phyloP scores from a whole-genome alignment of 2,888 invertebrate genomes.

The Himalopsyche tibetana region DNA sequence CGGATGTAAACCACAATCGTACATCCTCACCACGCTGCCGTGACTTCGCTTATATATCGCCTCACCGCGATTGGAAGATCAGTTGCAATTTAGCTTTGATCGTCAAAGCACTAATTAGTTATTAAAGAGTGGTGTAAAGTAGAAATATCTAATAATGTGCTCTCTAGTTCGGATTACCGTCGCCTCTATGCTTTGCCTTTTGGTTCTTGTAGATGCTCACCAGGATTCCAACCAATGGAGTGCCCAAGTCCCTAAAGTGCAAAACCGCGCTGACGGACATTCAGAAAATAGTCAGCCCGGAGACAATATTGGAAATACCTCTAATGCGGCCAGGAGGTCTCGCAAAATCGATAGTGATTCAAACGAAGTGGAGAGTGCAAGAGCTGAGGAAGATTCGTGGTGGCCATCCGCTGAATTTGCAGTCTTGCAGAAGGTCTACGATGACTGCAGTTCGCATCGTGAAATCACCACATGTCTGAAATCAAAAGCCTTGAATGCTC shows the following conservation, averaged over 20 bases:
- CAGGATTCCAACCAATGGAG: constrained; percentile 48
- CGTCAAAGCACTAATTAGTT: constrained; percentile 69
- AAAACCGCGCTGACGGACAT: constrained; percentile 12
- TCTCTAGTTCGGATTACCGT: constrained; percentile 75
- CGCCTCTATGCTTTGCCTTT: constrained; percentile 72
- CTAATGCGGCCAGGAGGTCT: constrained; percentile 67
- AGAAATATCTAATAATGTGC: constrained; percentile 70
- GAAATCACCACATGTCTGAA: constrained; percentile 80
- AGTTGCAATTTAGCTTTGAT: constrained; percentile 70
- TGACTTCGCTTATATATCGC: constrained; percentile 74
- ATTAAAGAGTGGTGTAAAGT: constrained; percentile 46
- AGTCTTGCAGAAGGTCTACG: constrained; percentile 79
- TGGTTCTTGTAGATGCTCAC: constrained; percentile 67
- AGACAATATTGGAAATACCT: constrained; percentile 70
- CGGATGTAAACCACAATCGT: constrained; percentile 76
- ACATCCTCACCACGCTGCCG: constrained; percentile 69
- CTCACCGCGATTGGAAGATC: constrained; percentile 72
- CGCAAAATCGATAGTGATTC: constrained; percentile 40
- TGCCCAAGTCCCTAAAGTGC: background rate
- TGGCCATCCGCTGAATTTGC: constrained; percentile 79
- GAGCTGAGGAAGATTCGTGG: constrained; percentile 75
- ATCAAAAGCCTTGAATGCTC: constrained; percentile 78
- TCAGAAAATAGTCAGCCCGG: constrained; percentile 66
- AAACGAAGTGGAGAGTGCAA: constrained; percentile 76
- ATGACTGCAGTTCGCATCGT: constrained; percentile 79